Conservation (phyloP, 2,113 vertebrate genomes). For the Dasyornis broadbenti region DNA sequence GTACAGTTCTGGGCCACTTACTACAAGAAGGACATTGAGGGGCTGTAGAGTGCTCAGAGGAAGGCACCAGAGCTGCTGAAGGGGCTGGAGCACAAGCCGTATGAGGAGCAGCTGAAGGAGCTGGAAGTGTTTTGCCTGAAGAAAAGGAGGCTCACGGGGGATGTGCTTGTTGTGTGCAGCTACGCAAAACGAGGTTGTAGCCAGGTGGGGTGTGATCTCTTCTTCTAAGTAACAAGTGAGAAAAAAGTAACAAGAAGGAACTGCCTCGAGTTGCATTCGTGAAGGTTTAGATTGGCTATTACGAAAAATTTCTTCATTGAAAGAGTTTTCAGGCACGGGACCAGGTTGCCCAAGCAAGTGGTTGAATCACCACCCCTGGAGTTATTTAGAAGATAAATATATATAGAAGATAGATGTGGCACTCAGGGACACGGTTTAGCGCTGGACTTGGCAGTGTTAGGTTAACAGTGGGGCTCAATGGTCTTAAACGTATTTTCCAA, state of each 20-base stretch:
- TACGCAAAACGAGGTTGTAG: background rate
- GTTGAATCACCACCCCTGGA: background rate
- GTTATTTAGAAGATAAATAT: background rate
- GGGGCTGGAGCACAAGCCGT: background rate
- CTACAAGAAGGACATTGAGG: background rate
- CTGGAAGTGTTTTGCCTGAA: background rate
- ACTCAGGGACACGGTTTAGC: background rate
- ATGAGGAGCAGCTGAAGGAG: background rate
- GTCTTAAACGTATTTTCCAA: background rate
- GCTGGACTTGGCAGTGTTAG: background rate
- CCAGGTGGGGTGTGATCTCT: fast-evolving
- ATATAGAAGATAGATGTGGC: background rate
- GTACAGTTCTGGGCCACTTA: background rate
- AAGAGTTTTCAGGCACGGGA: background rate
- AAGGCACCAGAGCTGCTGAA: background rate
- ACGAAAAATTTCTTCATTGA: background rate
- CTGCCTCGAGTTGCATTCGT: fast-evolving
- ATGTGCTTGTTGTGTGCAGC: fast-evolving
- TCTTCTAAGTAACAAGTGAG: background rate
- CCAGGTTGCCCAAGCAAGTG: background rate
- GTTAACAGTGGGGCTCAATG: background rate
- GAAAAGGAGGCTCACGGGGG: background rate
- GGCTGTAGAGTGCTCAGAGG: background rate
- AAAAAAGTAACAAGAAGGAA: background rate
- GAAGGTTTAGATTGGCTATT: background rate